phyloP scores from a whole-genome alignment of 2,888 invertebrate genomes.

The Hartigia nigra region DNA sequence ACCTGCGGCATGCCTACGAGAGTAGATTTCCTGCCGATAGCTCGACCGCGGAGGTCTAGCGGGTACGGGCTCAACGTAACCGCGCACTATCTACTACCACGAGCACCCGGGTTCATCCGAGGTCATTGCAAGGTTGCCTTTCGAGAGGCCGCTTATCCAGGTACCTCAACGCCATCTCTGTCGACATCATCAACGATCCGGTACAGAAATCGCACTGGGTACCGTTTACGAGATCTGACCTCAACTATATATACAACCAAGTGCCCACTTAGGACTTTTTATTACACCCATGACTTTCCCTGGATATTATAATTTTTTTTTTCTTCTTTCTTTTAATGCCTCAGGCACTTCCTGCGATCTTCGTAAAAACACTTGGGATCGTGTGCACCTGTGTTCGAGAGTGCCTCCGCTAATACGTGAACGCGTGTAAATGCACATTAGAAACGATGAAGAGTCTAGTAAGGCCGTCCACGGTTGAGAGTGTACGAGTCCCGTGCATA shows the following conservation, averaged over 20 bases:
- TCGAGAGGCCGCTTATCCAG: constrained; percentile 25
- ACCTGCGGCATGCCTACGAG: constrained; percentile 56
- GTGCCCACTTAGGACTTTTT: neutral
- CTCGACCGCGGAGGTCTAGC: constrained; percentile 58
- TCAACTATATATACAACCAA: neutral
- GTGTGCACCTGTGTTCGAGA: neutral
- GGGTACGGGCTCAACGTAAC: constrained; percentile 31
- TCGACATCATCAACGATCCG: neutral
- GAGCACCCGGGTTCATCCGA: constrained; percentile 55
- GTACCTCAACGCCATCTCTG: neutral
- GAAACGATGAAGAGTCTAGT: neutral
- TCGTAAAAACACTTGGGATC: neutral
- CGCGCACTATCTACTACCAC: constrained; percentile 11
- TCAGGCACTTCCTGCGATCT: neutral
- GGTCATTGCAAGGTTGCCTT: constrained; percentile 63
- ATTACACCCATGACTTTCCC: neutral
- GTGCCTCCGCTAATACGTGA: neutral
- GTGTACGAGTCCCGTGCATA: constrained; percentile 26
- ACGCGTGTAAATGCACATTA: neutral
- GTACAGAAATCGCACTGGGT: neutral
- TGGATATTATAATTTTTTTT: neutral
- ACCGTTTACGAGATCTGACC: neutral
- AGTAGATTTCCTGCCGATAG: constrained; percentile 63
- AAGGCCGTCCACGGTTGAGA: constrained; percentile 15
- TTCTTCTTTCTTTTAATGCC: neutral